These are phyloP conservation scores for Datnioides undecimradiatus DNA, from an alignment of 2,113 vertebrate genomes.

Conservation along the genomic window DNA sequence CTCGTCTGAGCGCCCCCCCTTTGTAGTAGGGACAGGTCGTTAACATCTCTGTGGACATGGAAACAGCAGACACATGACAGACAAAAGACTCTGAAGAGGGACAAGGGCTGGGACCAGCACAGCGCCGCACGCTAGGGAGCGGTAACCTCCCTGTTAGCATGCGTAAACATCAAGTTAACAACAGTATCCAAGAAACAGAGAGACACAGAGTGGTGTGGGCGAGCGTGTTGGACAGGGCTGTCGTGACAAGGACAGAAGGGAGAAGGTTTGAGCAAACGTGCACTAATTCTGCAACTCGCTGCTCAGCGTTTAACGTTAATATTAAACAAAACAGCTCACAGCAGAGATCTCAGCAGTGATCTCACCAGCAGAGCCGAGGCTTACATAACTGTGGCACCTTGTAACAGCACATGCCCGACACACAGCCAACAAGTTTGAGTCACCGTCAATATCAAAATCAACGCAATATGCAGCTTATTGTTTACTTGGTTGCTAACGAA, in stretches of 20 bases:
- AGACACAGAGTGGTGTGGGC: constrained; percentile 7
- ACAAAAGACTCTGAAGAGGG: constrained; percentile 36
- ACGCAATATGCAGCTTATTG: constrained; percentile 14
- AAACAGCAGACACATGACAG: constrained; percentile 42
- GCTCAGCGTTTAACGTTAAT: constrained; percentile 3
- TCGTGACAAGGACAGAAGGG: constrained; percentile 14
- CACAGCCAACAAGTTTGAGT: constrained; percentile 15
- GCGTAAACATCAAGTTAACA: constrained; percentile 61
- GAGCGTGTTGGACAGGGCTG: neutral
- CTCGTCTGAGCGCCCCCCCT: constrained; percentile 11
- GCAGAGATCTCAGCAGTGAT: constrained; percentile 32
- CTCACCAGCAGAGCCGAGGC: constrained; percentile 15
- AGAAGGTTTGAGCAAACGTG: constrained; percentile 26
- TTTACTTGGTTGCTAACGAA: constrained; percentile 17
- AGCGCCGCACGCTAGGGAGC: constrained; percentile 26
- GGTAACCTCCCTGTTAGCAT: constrained; percentile 29
- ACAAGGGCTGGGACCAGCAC: neutral
- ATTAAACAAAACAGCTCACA: neutral
- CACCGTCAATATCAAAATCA: neutral
- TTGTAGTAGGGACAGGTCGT: constrained; percentile 42
- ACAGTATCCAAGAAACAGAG: constrained; percentile 50
- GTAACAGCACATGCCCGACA: constrained; percentile 16
- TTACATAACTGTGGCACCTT: constrained; percentile 58
- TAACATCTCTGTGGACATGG: constrained; percentile 46
- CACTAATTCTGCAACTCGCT: constrained; percentile 19